These are phyloP conservation scores for Sicus ferrugineus DNA, from an alignment of 2,888 invertebrate genomes.

Conservation along the genomic window DNA sequence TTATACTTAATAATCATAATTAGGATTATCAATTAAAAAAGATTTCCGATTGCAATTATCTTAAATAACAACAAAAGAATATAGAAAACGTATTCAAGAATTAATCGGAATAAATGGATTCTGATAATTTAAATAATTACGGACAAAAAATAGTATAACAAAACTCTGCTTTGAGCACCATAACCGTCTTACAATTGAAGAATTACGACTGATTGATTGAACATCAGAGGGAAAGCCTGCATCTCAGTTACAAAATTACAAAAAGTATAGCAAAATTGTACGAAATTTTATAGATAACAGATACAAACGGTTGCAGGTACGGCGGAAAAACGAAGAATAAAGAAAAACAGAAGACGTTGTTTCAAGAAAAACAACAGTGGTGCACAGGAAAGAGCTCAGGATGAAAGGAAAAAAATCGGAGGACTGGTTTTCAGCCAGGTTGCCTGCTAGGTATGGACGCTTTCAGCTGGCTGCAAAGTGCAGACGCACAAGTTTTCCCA, in stretches of 20 bases:
- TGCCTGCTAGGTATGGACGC: too few species aligned
- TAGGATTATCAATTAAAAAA: too few species aligned
- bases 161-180: too few species aligned
- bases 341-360: background rate
- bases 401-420: background rate
- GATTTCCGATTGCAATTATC: too few species aligned
- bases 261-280: too few species aligned
- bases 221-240: too few species aligned
- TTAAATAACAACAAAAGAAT: background rate
- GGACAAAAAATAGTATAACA: background rate
- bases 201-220: too few species aligned
- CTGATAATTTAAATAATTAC: background rate
- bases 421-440: constrained; percentile 22
- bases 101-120: background rate
- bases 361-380: background rate
- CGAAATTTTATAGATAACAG: too few species aligned
- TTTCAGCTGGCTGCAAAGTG: constrained; percentile 12
- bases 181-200: too few species aligned
- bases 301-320: too few species aligned
- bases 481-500: background rate
- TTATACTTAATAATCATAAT: too few species aligned
- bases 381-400: background rate
- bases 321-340: constrained; percentile 8
- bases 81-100: background rate
- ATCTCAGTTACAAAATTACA: too few species aligned